Conservation (phyloP, 1,140 invertebrate genomes). For the Drosophila albomicans region DNA sequence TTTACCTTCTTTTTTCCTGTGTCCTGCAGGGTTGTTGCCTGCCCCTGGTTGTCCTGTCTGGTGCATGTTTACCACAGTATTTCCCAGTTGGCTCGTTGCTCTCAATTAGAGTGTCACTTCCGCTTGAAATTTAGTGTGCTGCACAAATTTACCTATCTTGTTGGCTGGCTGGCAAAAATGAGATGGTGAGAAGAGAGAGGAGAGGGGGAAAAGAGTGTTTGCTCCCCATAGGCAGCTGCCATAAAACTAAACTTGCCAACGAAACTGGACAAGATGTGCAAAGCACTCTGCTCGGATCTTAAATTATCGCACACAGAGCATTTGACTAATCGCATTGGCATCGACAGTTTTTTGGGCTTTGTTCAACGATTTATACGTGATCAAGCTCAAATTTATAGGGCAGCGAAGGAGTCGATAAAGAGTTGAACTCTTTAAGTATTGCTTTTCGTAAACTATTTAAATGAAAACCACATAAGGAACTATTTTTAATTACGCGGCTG, state of each 20-base stretch:
- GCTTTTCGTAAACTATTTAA: background rate
- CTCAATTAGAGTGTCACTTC: constrained; percentile 51
- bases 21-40: background rate
- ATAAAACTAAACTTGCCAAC: constrained; percentile 20
- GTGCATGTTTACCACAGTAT: constrained; percentile 28
- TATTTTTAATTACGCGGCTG: background rate
- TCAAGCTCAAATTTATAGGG: no score
- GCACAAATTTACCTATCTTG: constrained; percentile 70
- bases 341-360: background rate
- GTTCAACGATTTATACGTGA: no score
- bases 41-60: background rate
- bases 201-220: no score
- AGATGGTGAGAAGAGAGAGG: background rate
- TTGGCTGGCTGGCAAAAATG: constrained; percentile 4
- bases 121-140: constrained; percentile 43
- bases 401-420: no score
- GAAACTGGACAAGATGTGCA: constrained; percentile 8
- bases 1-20: constrained; percentile 39
- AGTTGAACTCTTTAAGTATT: no score
- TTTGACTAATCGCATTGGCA: constrained; percentile 16
- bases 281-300: background rate
- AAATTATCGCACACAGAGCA: constrained; percentile 15
- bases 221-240: background rate
- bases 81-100: constrained; percentile 59
- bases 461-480: background rate